Conservation (phyloP, 2,113 vertebrate genomes). For the Gymnocephalus cernua region DNA sequence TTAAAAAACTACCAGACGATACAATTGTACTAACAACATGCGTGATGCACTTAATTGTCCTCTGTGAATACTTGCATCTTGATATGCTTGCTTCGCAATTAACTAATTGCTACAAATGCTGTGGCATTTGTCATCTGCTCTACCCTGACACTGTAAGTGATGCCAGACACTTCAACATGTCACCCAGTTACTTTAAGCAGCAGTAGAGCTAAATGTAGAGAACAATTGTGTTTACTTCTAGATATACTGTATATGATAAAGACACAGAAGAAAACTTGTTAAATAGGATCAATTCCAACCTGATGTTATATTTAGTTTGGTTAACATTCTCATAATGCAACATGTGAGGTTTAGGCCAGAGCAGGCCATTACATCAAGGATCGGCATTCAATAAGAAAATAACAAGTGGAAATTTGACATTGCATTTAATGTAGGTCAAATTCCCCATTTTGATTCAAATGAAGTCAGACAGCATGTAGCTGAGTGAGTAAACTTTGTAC, state of each 20-base stretch:
- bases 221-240: not conserved
- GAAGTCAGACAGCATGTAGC: not conserved
- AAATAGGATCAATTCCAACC: not conserved
- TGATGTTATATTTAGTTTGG: not conserved
- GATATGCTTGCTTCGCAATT: not conserved
- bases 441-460: not conserved
- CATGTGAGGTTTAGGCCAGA: no score
- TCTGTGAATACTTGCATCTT: not conserved
- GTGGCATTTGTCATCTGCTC: constrained; percentile 15
- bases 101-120: constrained; percentile 12
- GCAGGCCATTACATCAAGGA: not conserved
- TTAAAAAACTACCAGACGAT: constrained; percentile 7
- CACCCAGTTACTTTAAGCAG: not conserved
- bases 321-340: not conserved
- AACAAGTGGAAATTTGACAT: not conserved
- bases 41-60: constrained; percentile 1
- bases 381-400: not conserved
- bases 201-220: not conserved
- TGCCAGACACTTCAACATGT: not conserved
- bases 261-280: not conserved
- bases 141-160: not conserved
- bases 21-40: not conserved
- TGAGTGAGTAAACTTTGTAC: not conserved
- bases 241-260: no score
- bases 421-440: not conserved